Evolutionary conservation across 2,113 vertebrate genomes (phyloP).

Genomic region (Menidia beryllina): DNA sequence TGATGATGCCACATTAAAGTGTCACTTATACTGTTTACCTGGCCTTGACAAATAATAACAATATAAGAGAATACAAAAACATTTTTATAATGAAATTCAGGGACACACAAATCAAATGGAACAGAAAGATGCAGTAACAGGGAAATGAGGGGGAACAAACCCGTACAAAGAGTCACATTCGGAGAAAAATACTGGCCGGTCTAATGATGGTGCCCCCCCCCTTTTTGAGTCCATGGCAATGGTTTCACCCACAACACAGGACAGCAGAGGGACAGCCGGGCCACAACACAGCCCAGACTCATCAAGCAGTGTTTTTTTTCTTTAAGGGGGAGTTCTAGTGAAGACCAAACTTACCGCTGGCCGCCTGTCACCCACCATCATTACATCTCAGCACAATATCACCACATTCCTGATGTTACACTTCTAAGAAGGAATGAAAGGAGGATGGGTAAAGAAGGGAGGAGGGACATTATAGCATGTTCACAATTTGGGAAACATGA

Average conservation of each 20-base stretch:
- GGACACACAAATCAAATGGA: conserved; percentile 53
- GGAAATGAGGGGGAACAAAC: conserved; percentile 63
- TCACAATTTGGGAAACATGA: conserved; percentile 63
- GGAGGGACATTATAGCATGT: conserved; percentile 54
- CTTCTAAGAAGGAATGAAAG: conserved; percentile 60
- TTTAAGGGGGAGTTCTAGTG: conserved; percentile 69
- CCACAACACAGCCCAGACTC: conserved; percentile 70
- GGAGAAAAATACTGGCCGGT: conserved; percentile 68
- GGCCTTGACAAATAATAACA: not conserved
- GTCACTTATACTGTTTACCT: not conserved
- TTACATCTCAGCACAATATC: conserved; percentile 82
- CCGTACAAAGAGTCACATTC: conserved; percentile 55
- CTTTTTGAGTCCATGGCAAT: conserved; percentile 67
- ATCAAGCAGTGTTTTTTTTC: conserved; percentile 51
- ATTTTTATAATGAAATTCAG: conserved; percentile 44
- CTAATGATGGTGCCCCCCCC: conserved; percentile 76
- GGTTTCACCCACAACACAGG: conserved; percentile 69
- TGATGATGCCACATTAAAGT: not conserved
- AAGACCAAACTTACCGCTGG: conserved; percentile 79
- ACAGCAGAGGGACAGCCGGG: conserved; percentile 67
- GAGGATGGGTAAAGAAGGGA: conserved; percentile 38
- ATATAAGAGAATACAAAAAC: conserved; percentile 32
- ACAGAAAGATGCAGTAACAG: conserved; percentile 64
- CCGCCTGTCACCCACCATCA: conserved; percentile 81
- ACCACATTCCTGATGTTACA: conserved; percentile 77